Conservation (phyloP, 1,140 invertebrate genomes). For the Xylocopa sonorina region DNA sequence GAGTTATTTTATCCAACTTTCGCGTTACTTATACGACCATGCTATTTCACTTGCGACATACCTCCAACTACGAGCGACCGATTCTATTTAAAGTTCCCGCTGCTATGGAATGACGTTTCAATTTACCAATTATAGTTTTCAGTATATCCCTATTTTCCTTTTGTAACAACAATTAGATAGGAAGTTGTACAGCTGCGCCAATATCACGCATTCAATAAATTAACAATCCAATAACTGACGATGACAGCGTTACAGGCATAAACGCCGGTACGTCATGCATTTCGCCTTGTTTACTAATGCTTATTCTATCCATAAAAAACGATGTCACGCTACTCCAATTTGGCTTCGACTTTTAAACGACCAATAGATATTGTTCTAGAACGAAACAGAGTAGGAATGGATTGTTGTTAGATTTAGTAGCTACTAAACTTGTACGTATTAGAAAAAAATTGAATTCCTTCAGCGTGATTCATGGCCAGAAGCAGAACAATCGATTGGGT, state of each 20-base stretch:
- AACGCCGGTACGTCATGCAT: neutral
- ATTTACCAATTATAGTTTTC: neutral
- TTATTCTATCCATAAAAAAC: constrained; percentile 1
- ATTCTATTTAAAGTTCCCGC: neutral
- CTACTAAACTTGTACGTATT: neutral
- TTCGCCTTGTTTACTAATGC: neutral
- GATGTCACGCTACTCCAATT: neutral
- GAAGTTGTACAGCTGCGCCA: too few relatives aligned
- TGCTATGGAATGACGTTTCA: neutral
- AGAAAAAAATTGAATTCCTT: constrained; percentile 20
- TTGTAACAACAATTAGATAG: neutral
- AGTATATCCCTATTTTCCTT: too few relatives aligned
- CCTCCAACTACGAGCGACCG: neutral
- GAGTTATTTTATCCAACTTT: neutral
- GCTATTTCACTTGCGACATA: neutral
- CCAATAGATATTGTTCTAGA: neutral
- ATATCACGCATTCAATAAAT: too few relatives aligned
- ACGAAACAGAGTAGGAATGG: neutral
- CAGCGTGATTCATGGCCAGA: neutral
- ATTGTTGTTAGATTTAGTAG: neutral
- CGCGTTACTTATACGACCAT: neutral
- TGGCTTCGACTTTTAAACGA: neutral
- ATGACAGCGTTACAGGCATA: neutral
- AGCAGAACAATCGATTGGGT: neutral
- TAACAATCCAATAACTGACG: neutral